Evolutionary conservation across 2,888 invertebrate species (phyloP), one percentile per base, ranked within the genome.

Genomic region (Andrena marginata): DNA sequence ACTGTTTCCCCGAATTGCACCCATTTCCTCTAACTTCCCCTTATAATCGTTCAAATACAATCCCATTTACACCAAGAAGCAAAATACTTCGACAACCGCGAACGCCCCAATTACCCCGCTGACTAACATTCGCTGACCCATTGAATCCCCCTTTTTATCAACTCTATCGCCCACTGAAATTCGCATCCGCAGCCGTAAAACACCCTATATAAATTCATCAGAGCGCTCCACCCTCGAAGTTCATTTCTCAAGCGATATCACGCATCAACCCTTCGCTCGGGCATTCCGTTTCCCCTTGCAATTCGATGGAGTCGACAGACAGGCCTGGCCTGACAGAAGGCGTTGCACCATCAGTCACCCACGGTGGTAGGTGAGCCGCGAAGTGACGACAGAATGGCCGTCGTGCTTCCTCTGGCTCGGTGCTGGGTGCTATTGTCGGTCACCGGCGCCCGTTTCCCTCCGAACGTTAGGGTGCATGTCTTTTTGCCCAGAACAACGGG

Each of bases 371-470:
- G 65, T 65, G 54, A 65, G 65, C 65, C 73, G 29, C 59, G 29
- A 67, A 49, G 65, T 65, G 77, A 64, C 68, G 75, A 78, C 65
- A 31, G 77, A 73, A 42, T 20, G 48, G 56, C 49, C 33, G 77
- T 62, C 67, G 67, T 73, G 65, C 49, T 29, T 64, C 54, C 67
- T 67, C 35, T 13, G 31, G 23, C 29, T 59, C 56, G 63, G 23
- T 26, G 63, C 48, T n/a, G 29, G 33, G 29, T 69, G 42, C 69
- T 35, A 69, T 75, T 75, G 51, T 62, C 60, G 26, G 74, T 31
- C n/a, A 68, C 10, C 75, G 48, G 68, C 51, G 51, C 62, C 42
- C 54, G 31, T 77, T 56, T 33, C 48, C 62, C 48, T 16, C 16
- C 48, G 33, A 20, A 65, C 60, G 49, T 65, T 70, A 23, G 33